These are phyloP conservation scores for Corvus moneduloides DNA, from an alignment of 2,113 vertebrate species.

Conservation along the genomic window DNA sequence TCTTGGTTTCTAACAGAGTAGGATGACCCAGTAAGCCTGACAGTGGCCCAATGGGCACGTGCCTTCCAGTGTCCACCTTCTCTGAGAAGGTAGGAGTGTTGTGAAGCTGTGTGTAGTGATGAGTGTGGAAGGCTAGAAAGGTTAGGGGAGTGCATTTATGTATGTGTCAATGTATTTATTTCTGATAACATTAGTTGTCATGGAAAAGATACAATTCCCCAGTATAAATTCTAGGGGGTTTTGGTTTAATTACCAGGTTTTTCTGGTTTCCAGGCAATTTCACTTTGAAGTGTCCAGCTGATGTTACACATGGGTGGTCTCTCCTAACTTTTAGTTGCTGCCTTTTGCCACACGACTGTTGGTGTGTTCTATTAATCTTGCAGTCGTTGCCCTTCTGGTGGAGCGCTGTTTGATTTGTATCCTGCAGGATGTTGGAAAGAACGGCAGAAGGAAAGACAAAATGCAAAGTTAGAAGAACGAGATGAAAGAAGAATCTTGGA, in stretches of 20 bases:
- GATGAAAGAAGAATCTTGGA: conserved; percentile 29
- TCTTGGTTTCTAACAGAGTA: not conserved
- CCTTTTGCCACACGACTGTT: not conserved
- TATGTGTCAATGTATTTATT: not conserved
- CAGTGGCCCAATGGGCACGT: fast-evolving
- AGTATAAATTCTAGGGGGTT: not conserved
- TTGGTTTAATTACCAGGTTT: not conserved
- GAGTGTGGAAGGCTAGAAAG: not conserved
- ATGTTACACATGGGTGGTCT: not conserved
- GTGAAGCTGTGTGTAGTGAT: not conserved
- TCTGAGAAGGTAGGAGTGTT: not conserved
- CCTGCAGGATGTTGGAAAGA: not conserved
- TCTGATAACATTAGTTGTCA: not conserved
- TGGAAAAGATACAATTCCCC: not conserved
- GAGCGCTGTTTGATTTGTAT: not conserved
- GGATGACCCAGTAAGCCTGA: too few relatives aligned
- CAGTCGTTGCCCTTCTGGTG: not conserved
- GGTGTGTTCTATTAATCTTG: not conserved
- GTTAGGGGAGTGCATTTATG: not conserved
- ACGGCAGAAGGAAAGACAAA: not conserved
- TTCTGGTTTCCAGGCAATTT: not conserved
- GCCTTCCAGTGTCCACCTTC: not conserved
- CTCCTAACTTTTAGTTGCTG: not conserved
- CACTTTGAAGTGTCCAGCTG: not conserved
- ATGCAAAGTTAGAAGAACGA: not conserved